phyloP scores from a whole-genome alignment of 2,888 invertebrate genomes.

The Amorpha juglandis region DNA sequence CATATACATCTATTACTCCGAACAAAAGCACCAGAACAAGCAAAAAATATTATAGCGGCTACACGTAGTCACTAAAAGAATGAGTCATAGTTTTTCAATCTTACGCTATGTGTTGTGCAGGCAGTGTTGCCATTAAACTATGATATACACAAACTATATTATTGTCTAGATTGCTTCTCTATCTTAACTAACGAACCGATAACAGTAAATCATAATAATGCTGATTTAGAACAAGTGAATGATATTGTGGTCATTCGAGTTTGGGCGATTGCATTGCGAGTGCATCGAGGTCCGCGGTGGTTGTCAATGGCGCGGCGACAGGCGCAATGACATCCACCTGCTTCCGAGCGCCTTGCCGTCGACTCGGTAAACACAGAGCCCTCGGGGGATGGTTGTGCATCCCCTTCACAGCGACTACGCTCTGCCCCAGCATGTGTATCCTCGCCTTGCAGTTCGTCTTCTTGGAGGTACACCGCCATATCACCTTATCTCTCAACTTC shows the following conservation, averaged over 20 bases:
- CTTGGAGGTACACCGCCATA: slow-evolving; percentile 82
- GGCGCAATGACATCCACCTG: slow-evolving; percentile 40
- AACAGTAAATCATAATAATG: slow-evolving; percentile 16
- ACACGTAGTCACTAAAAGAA: slow-evolving; percentile 33
- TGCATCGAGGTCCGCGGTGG: slow-evolving; percentile 36
- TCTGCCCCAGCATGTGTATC: slow-evolving; percentile 78
- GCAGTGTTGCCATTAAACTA: slow-evolving; percentile 18
- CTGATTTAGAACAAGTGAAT: slow-evolving; percentile 4
- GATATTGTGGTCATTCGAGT: slow-evolving; percentile 38
- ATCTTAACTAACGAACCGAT: slow-evolving; percentile 28
- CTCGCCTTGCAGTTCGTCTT: slow-evolving; percentile 82
- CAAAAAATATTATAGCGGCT: slow-evolving; percentile 27
- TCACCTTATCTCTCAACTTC: slow-evolving; percentile 79
- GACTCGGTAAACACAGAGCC: slow-evolving; percentile 57
- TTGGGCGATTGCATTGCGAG: slow-evolving; percentile 44
- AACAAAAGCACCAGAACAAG: slow-evolving; percentile 35
- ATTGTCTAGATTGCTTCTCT: slow-evolving; percentile 42
- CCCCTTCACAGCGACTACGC: slow-evolving; percentile 79
- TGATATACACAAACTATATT: slow-evolving; percentile 29
- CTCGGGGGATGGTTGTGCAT: slow-evolving; percentile 82
- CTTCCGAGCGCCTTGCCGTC: slow-evolving; percentile 51
- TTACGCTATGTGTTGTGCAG: slow-evolving; percentile 20
- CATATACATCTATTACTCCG: slow-evolving; percentile 30
- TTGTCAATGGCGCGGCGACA: slow-evolving; percentile 35
- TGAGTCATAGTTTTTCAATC: slow-evolving; percentile 15